Base-by-base conservation (phyloP, 2,888 invertebrate species). In the Hartigia nigra region DNA sequence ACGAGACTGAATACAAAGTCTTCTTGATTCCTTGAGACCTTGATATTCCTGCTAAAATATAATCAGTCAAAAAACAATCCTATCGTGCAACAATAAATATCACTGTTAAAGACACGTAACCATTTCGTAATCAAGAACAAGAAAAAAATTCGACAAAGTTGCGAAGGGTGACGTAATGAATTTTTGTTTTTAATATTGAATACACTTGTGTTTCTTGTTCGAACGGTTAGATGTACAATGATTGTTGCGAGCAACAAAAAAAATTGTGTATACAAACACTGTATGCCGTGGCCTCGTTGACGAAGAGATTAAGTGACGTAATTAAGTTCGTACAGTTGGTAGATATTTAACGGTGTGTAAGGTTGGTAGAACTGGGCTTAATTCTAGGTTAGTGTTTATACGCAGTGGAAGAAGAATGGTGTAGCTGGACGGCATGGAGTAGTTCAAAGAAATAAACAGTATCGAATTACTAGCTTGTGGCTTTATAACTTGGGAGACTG, bases 391-490 rank as follows among this genome's bases (percentile, higher is more conserved):
- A 55, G 55, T 23, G 9, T 55, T 9, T 55, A 9, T 23, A 55
- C 5, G 5, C 12, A 3, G 55, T 9, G 23, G 55, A 55, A 55
- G 55, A 55, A 55, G 55, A 55, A 55, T 55, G 55, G 55, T 23
- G 55, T 9, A 9, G 55, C 55, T 55, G 55, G 55, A 55, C 55
- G 55, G 55, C 23, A 55, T 23, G 55, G 55, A 55, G 55, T 55
- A 23, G 23, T 55, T 55, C 23, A 55, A 77, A 76, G 75, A 70
- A 76, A 78, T 78, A 78, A 78, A 78, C 78, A 78, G 55, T 78
- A 76, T 78, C 78, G 78, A 78, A 76, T 78, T 78, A 78, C 78
- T 70, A 70, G 75, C 75, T 78, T 34, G 74, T 77, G 77, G 69
- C 70, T 75, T 69, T 77, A 74, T 70, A 75, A 75, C 74, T 74